phyloP scores from a whole-genome alignment of 1,140 invertebrate species.

The Bombus polaris region DNA sequence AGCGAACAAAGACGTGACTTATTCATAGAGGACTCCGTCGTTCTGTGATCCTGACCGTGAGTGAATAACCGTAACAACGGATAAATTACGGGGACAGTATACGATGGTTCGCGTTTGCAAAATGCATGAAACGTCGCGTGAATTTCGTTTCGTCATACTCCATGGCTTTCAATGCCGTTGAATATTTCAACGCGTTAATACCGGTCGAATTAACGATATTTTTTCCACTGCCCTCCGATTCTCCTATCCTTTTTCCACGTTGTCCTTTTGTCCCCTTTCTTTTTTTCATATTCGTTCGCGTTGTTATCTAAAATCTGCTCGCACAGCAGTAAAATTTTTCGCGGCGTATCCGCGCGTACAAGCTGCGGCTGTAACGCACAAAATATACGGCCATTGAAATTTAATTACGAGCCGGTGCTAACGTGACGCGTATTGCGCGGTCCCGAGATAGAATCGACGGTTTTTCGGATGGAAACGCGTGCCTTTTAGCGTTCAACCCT shows the following conservation, averaged over 20 bases:
- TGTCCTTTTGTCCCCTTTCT: neutral
- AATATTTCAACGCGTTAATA: slow-evolving; percentile 40
- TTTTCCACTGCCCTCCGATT: neutral
- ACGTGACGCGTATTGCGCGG: slow-evolving; percentile 2
- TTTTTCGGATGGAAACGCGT: too few relatives aligned
- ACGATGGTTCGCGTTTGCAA: neutral
- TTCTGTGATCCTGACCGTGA: neutral
- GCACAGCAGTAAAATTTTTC: neutral
- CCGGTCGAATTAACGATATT: slow-evolving; percentile 24
- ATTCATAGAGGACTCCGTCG: neutral
- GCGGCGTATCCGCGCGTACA: neutral
- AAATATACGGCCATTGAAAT: slow-evolving; percentile 2
- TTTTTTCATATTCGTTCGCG: too few relatives aligned
- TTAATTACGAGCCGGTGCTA: slow-evolving; percentile 18
- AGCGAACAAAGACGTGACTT: slow-evolving; percentile 5
- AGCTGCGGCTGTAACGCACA: neutral
- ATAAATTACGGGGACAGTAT: neutral
- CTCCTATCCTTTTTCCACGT: neutral
- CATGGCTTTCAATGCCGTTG: neutral
- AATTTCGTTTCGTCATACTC: slow-evolving; percentile 9
- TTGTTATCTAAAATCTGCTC: slow-evolving; percentile 13
- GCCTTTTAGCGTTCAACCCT: neutral
- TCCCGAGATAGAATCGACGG: neutral
- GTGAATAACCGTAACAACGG: slow-evolving; percentile 19
- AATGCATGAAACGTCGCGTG: slow-evolving; percentile 1